Conservation (phyloP, 1,140 invertebrate genomes). For the Drosophila asahinai region DNA sequence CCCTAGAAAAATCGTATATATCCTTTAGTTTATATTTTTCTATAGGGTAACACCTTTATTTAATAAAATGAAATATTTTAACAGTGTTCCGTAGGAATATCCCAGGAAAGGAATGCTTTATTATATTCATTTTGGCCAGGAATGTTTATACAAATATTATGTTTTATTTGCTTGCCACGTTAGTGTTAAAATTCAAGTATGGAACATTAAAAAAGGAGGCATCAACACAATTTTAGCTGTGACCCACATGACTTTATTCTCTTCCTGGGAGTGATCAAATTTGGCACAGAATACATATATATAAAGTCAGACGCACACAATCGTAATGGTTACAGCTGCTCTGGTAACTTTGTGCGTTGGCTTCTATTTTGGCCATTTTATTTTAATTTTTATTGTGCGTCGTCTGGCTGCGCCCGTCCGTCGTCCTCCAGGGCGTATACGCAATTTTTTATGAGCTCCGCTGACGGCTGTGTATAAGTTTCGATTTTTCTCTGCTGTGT, state of each 20-base stretch:
- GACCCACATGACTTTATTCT: not conserved
- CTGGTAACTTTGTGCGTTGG: slow-evolving; percentile 40
- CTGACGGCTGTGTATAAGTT: slow-evolving; percentile 13
- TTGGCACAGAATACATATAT: not conserved
- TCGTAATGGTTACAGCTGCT: slow-evolving; percentile 45
- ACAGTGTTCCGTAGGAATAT: too few relatives aligned
- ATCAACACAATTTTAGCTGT: not conserved
- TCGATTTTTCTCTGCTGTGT: slow-evolving; percentile 15
- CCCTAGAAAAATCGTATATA: too few relatives aligned
- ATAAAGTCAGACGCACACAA: slow-evolving; percentile 2
- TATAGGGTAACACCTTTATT: too few relatives aligned
- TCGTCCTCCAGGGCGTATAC: slow-evolving; percentile 30
- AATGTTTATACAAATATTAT: not conserved
- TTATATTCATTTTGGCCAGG: too few relatives aligned
- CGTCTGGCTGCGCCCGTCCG: slow-evolving; percentile 8
- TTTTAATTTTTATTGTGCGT: slow-evolving; percentile 72
- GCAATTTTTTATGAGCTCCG: slow-evolving; percentile 55
- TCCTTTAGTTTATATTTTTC: too few relatives aligned
- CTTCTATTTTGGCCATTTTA: slow-evolving; percentile 56
- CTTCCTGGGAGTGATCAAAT: not conserved
- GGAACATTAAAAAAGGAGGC: not conserved
- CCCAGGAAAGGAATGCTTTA: too few relatives aligned
- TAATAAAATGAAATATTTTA: too few relatives aligned
- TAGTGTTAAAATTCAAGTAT: not conserved
- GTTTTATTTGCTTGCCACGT: not conserved